Base-by-base conservation (phyloP, 2,888 invertebrate genomes). In the Macrosoma leucophasiata region DNA sequence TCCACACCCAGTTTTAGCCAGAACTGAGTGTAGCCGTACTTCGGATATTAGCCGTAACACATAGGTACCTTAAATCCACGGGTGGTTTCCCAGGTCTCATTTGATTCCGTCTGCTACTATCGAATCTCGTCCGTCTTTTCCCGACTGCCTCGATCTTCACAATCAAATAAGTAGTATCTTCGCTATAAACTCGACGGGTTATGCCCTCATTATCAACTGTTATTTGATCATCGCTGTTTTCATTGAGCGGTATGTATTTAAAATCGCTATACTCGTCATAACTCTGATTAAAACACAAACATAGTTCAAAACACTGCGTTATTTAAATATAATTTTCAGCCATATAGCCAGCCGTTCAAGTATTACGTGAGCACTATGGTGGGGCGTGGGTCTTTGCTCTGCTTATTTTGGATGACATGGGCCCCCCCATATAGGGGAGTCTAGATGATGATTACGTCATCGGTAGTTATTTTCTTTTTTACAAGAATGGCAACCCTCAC, bases 91-190 rank as follows among this genome's bases (percentile, higher is more conserved):
- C 52, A 1, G 64, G 55, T 30, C 69, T 73, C 18, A 57, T 43
- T 29, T 60, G 62, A 0, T 60, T 46, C 24, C 57, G 62, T 36
- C 59, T 66, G 15, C 57, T 55, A 3, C 61, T 60, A 6, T 69
- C 66, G 1, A 63, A 36, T n/a, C 60, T 51, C 1, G 59, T 55
- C 32, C 57, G n/a, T 63, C 55, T n/a, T 58, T 3, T 13, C 11
- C 4, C 13, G 10, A 21, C 6, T 27, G 7, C 52, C 1, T 75
- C 70, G 4, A 78, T 54, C 43, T 71, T 77, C 8, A 84, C 62
- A 2, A 84, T 62, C 5, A 84, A 43, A 36, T 72, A 84, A 2
- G 72, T 68, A 0, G 72, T 79, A 28, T 78, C 71, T 23, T 66
- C 62, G 1, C 58, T 42, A 30, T 67, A 75, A 0, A 59, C 52